Evolutionary conservation across 2,797 vertebrate genomes (phyloP).

Genomic region (Merluccius polli): DNA sequence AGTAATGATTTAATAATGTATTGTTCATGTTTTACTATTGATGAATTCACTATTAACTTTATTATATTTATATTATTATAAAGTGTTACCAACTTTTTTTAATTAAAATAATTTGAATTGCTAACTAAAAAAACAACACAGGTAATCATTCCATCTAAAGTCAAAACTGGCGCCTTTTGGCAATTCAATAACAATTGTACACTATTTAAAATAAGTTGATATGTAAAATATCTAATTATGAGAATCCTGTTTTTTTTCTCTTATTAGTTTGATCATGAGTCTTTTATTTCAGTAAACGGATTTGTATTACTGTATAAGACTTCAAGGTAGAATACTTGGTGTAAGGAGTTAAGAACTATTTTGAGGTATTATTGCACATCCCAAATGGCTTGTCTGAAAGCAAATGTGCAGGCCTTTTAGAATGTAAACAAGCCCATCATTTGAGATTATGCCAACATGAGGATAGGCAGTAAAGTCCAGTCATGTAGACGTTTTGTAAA

Average conservation of each 20-base stretch:
- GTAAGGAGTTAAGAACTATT: slow-evolving; percentile 52
- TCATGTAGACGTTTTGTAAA: slow-evolving; percentile 46
- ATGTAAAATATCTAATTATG: slow-evolving; percentile 62
- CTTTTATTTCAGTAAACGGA: neutral
- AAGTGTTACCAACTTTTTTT: too few relatives aligned
- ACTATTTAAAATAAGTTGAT: slow-evolving; percentile 49
- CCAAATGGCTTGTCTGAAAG: slow-evolving; percentile 46
- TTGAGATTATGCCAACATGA: slow-evolving; percentile 9
- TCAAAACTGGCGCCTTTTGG: slow-evolving; percentile 27
- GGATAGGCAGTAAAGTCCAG: neutral
- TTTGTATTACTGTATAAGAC: slow-evolving; percentile 38
- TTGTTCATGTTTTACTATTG: too few relatives aligned
- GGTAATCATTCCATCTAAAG: slow-evolving; percentile 55
- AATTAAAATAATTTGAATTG: slow-evolving; percentile 66
- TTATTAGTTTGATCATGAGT: neutral
- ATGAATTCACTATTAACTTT: too few relatives aligned
- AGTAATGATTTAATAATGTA: too few relatives aligned
- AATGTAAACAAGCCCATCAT: slow-evolving; percentile 40
- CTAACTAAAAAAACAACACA: slow-evolving; percentile 61
- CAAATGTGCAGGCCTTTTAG: slow-evolving; percentile 26
- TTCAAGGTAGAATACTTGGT: slow-evolving; percentile 27
- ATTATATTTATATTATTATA: too few relatives aligned
- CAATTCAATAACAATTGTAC: neutral
- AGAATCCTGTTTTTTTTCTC: slow-evolving; percentile 48
- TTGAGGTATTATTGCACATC: slow-evolving; percentile 71